Base-by-base conservation (phyloP, 1,140 invertebrate genomes). In the Ceratina japonica region DNA sequence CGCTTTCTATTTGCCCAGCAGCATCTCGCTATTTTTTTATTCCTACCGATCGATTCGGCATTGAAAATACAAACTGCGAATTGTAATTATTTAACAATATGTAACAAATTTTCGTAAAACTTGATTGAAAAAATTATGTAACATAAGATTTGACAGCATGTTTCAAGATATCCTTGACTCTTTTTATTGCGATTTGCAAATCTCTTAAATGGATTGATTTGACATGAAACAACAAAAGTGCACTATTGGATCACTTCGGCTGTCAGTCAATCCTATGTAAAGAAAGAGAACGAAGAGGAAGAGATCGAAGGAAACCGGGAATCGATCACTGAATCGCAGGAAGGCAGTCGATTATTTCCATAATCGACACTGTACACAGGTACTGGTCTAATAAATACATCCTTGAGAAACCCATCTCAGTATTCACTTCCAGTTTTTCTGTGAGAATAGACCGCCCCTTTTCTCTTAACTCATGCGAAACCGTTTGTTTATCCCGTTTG, bases 1-100 rank as follows among this genome's bases (percentile, higher is more conserved):
- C 65, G 54, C 81, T 79, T 83, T 84, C 81, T 83, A 75, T 54
- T 65, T 2, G 16, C 70, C n/a, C 66, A 54, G n/a, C 52, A 61
- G 70, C 58, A 74, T 31, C 58, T 63, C 37, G 64, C 44, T 20
- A 18, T 52, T 58, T 56, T 66, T 64, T 65, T 62, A 75, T 79
- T 69, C 64, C 37, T 49, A 56, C 61, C 58, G 54, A 49, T 13
- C 64, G 27, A 16, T 58, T 51, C 62, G 61, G 44, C 73, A 54
- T 27, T n/a, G 65, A 52, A 22, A 73, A n/a, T 74, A 49, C 75
- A 49, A 37, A 24, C 20, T 22, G 54, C 51, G 61, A 61, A 54
- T 71, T 73, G 68, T 44, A 16, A 65, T 12, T 22, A 49, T 49
- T 31, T 13, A 20, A 63, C 37, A 44, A 31, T 31, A 31, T 4